Evolutionary conservation across 2,113 vertebrate species (phyloP).

Genomic region (Tympanuchus pallidicinctus): DNA sequence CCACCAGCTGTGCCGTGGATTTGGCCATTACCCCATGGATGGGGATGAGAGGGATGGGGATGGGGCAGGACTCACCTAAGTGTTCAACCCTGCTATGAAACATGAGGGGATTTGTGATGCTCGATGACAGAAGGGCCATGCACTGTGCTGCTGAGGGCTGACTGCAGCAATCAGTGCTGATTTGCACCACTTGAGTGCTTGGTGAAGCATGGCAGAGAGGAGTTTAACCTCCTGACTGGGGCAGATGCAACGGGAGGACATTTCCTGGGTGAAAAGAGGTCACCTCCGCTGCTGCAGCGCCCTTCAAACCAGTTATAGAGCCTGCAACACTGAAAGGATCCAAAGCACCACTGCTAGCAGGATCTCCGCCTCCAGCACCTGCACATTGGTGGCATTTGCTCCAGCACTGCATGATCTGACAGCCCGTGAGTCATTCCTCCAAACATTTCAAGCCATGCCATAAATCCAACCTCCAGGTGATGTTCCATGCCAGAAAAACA

Average conservation of each 20-base stretch:
- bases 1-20: background rate
- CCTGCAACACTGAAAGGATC: background rate
- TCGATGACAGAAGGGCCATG: background rate
- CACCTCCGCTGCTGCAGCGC: background rate
- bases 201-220: background rate
- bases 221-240: background rate
- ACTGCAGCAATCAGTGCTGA: background rate
- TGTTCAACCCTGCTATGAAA: background rate
- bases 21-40: background rate
- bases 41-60: background rate
- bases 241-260: background rate
- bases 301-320: background rate
- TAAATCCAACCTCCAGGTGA: slow-evolving; percentile 9
- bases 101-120: background rate
- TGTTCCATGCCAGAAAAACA: background rate
- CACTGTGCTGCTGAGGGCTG: background rate
- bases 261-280: background rate
- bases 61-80: rapidly evolving
- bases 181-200: background rate
- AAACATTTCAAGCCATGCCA: background rate
- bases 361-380: background rate
- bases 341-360: background rate
- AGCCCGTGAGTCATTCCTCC: background rate
- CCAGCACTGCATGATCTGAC: background rate
- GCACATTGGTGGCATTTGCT: background rate